Conservation (phyloP, 2,113 vertebrate species). For the Diphyllodes magnificus region DNA sequence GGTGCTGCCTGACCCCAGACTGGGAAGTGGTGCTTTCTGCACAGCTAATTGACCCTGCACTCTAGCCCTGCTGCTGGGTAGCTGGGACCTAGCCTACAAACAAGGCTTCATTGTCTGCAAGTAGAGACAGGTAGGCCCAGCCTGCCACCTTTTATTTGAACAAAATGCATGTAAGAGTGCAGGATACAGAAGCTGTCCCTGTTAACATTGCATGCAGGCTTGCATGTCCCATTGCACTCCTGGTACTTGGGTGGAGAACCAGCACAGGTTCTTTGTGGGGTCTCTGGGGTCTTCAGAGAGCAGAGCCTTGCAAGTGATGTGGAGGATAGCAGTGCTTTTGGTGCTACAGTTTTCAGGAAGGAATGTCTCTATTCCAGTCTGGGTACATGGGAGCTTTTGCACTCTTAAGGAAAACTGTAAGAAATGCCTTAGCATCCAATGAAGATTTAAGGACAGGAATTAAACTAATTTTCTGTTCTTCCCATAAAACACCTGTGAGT, state of each 20-base stretch:
- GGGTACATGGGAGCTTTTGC: neutral
- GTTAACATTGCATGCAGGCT: rapidly evolving
- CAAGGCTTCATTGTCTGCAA: neutral
- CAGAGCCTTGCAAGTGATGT: neutral
- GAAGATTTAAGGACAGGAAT: neutral
- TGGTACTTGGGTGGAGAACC: neutral
- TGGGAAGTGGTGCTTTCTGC: neutral
- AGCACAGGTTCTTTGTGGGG: rapidly evolving
- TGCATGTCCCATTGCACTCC: neutral
- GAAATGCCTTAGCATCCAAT: neutral
- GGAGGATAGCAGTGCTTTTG: neutral
- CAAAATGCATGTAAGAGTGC: rapidly evolving
- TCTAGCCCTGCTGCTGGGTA: neutral
- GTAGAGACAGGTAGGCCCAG: neutral
- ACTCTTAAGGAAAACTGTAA: neutral
- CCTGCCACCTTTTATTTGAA: rapidly evolving
- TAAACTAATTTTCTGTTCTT: neutral
- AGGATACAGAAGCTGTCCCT: neutral
- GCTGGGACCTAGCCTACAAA: neutral
- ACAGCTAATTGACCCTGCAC: neutral
- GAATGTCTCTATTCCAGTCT: neutral
- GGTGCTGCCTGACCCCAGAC: neutral
- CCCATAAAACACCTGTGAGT: neutral
- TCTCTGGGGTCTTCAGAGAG: neutral
- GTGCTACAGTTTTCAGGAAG: neutral